Base-by-base conservation (phyloP, 2,113 vertebrate species). In the Halcyon senegalensis region DNA sequence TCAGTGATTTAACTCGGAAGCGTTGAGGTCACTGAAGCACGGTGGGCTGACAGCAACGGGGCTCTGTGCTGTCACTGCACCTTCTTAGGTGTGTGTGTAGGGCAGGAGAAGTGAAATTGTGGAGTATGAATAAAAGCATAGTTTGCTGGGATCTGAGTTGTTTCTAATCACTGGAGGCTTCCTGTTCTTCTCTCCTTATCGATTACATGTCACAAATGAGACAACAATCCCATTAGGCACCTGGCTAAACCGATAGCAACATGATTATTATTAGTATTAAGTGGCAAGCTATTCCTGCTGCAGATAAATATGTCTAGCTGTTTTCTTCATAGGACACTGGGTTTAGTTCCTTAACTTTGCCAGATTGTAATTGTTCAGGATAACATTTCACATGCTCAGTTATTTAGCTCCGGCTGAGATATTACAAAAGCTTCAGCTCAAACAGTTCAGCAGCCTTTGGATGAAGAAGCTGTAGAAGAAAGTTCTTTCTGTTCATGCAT, bases 11-110 rank as follows among this genome's bases (percentile, higher is more conserved):
- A 63, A 19, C 20, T 3, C 41, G 7, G 83, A 7, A 20, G 46
- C n/a, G 21, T 23, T 25, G 8, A 0, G 78, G 41, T 48, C 84
- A 10, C 50, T 9, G 59, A 46, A 53, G 55, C 76, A 55, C 0
- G 4, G 16, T 4, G 1, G n/a, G 56, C 30, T 59, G 89, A 7
- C 3, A 66, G 41, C 68, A 3, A 0, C 0, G 3, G 51, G 43
- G 10, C 51, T 46, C 55, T 46, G 25, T 68, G 85, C 69, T 31
- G 9, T 12, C 27, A 3, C 46, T 43, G 30, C 7, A 5, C 78
- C 53, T 9, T 16, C 13, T 12, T 23, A 7, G 0, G 0, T 17
- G 35, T 0, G 30, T 9, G 15, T 13, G 16, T 9, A 10, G 43
- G 70, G 31, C 16, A 10, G 41, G 25, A 73, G 15, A 69, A 55